These are phyloP conservation scores for Megaceryle torquata DNA, from an alignment of 2,113 vertebrate genomes.

Conservation along the genomic window DNA sequence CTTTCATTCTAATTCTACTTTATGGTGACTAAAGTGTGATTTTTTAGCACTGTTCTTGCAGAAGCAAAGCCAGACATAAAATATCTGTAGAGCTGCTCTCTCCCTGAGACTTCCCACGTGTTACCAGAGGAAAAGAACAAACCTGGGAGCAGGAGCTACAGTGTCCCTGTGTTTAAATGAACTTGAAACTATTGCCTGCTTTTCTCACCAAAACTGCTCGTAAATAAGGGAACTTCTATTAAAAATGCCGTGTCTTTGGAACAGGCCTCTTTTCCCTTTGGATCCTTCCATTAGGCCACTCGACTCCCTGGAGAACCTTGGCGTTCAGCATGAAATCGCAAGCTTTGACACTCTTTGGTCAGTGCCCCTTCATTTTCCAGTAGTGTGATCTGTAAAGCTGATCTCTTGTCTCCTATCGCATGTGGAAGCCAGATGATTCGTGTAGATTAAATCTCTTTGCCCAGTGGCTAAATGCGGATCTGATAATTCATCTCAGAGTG, in stretches of 20 bases:
- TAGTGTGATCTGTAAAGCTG: background rate
- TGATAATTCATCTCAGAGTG: background rate
- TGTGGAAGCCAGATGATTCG: background rate
- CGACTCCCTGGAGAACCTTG: background rate
- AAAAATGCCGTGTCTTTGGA: fast-evolving
- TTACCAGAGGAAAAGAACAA: background rate
- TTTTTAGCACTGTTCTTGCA: background rate
- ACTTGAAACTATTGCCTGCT: background rate
- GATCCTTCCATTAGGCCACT: background rate
- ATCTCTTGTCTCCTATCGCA: background rate
- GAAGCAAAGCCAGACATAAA: background rate
- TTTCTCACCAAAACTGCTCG: background rate
- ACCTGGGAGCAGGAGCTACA: background rate
- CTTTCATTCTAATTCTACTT: conserved; percentile 3
- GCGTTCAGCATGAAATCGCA: background rate
- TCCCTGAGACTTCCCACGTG: background rate
- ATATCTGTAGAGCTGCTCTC: background rate
- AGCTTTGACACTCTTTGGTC: background rate
- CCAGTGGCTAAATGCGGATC: background rate
- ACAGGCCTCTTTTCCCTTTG: background rate
- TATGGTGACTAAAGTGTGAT: background rate
- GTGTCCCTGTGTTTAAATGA: background rate
- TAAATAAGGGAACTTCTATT: background rate
- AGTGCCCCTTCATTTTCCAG: background rate
- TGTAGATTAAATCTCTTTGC: background rate